A percentile compares a stretch with the other conserved stretches of the same genome.
phyloP scores from a whole-genome alignment of 1,140 invertebrate genomes.

The Bombus waltoni region DNA sequence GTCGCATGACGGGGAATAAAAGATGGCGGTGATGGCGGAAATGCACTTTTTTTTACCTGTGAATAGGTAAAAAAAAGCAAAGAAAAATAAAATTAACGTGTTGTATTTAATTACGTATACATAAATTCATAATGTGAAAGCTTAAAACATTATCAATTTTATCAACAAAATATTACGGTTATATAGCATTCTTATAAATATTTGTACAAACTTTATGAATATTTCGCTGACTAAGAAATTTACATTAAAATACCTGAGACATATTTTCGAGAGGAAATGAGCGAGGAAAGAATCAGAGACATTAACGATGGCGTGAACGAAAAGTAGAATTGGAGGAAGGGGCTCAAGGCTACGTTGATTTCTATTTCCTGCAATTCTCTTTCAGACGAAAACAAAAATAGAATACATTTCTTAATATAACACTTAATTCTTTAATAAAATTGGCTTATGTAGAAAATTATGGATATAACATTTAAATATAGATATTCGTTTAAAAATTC shows the following conservation, averaged over 20 bases:
- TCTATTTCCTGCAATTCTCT: constrained; percentile 26
- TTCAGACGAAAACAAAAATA: neutral
- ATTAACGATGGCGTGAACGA: constrained; percentile 26
- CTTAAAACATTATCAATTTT: neutral
- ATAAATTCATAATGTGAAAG: neutral
- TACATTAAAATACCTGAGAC: neutral
- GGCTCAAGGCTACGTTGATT: constrained; percentile 40
- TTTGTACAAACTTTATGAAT: neutral
- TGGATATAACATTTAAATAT: neutral
- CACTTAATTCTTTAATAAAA: neutral
- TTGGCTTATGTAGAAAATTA: neutral
- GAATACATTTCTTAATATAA: neutral
- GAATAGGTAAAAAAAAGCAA: neutral
- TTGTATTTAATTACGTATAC: neutral
- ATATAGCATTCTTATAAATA: neutral
- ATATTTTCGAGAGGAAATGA: constrained; percentile 5
- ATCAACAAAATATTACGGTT: neutral
- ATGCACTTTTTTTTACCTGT: constrained; percentile 26
- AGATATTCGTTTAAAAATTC: neutral
- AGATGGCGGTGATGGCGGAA: constrained; percentile 36
- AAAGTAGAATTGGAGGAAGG: constrained; percentile 41
- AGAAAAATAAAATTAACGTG: neutral
- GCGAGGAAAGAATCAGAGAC: neutral
- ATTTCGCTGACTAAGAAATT: neutral
- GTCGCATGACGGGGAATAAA: constrained; percentile 30